A percentile compares a stretch with the other conserved stretches of the same genome.
These are phyloP conservation scores for Eupeodes luniger DNA, from an alignment of 2,888 invertebrate genomes.

Conservation along the genomic window DNA sequence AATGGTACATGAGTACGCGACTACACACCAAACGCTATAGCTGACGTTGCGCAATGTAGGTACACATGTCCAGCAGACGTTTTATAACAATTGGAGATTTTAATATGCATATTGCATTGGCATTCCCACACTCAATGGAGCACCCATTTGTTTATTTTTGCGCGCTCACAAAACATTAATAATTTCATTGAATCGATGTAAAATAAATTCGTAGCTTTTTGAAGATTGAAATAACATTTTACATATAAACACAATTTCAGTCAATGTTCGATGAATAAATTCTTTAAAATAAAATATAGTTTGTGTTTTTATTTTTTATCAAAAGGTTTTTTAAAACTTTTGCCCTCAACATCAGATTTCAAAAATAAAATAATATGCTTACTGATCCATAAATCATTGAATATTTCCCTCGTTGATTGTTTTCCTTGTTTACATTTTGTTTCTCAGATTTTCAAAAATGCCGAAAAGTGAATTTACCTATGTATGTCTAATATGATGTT, in stretches of 20 bases:
- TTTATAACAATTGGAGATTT: conserved; percentile 26
- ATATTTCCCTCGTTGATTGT: conserved; percentile 51
- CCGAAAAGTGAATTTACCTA: not conserved
- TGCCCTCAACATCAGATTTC: not conserved
- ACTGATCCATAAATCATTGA: conserved; percentile 65
- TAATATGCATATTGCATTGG: conserved; percentile 35
- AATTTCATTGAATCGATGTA: conserved; percentile 47
- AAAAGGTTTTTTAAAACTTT: conserved; percentile 7
- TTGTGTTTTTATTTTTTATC: not conserved
- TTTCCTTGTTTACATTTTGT: conserved; percentile 48
- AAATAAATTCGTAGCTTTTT: conserved; percentile 7
- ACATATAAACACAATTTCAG: not conserved
- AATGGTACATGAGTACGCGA: not conserved
- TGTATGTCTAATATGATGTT: conserved; percentile 17
- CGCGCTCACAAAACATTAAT: conserved; percentile 12
- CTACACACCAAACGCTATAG: not conserved
- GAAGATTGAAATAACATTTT: not conserved
- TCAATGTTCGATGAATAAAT: conserved; percentile 4
- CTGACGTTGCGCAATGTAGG: conserved; percentile 12
- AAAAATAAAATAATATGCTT: conserved; percentile 16
- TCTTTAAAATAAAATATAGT: conserved; percentile 10
- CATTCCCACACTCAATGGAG: conserved; percentile 47
- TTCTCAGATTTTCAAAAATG: not conserved
- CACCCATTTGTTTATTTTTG: conserved; percentile 30
- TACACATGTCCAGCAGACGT: conserved; percentile 2